Base-by-base conservation (phyloP, 2,113 vertebrate genomes). In the Anhinga anhinga region DNA sequence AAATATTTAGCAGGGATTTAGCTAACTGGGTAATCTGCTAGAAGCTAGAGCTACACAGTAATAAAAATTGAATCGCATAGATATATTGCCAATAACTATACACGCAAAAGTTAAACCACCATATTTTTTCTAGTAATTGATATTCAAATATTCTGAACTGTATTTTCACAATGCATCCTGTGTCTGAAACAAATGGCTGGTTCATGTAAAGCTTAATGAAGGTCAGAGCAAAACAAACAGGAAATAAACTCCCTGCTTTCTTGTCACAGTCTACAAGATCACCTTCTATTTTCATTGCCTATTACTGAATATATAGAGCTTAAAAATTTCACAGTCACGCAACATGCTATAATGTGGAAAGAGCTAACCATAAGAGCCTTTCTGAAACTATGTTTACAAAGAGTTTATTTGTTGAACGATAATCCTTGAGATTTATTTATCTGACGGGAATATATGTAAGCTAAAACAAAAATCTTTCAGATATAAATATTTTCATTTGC, bases 1-100 rank as follows among this genome's bases (percentile, higher is more conserved):
- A 91, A 90, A 86, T 92, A 90, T 93, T 90, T 88, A 73, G 5
- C 15, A 70, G 32, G 53, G 62, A 80, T 90, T 95, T 93, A 77
- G 62, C 58, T 88, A 92, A 80, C 70, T 50, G 40, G 5, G 10
- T 82, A 85, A 92, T 77, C 40, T 77, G 30, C 34, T 53, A 45
- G 44, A 73, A 86, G 30, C 34, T 65, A 69, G 70, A 85, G 34
- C 30, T 73, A 19, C n/a, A 53, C 30, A 3, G 2, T n/a, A 88
- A 66, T 53, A 76, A 87, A 82, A 88, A 32, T 10, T 22, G 67
- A 90, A 62, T 13, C 13, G 36, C 30, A 29, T 11, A 50, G 50
- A 22, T 77, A 69, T 49, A 70, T 44, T 69, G 30, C 8, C 62
- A 90, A 61, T 80, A 80, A 40, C 6, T 66, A 18, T 40, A 62